Percentiles rank a stretch among this genome's conserved stretches.
Conservation (phyloP, 2,113 vertebrate genomes). For the Pseudorhombus dupliciocellatus region DNA sequence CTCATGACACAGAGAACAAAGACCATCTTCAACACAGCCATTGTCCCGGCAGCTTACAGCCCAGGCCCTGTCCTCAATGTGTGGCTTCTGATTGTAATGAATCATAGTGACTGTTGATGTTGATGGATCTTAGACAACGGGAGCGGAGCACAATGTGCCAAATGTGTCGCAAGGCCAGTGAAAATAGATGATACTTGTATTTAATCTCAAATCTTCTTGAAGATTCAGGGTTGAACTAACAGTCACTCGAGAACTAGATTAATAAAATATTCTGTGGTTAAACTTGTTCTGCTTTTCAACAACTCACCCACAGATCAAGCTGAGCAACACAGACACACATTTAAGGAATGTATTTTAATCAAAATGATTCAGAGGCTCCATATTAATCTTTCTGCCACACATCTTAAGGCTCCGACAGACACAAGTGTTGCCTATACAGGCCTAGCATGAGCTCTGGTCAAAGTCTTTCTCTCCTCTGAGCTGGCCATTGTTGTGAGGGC, state of each 20-base stretch:
- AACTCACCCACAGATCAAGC: not conserved
- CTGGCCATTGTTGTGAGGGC: conserved; percentile 81
- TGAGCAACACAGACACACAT: not conserved
- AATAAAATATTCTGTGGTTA: not conserved
- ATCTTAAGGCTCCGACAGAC: conserved; percentile 23
- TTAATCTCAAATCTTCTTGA: not conserved
- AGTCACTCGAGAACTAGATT: not conserved
- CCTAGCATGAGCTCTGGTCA: conserved; percentile 66
- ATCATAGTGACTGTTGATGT: not conserved
- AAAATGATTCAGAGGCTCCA: conserved; percentile 7
- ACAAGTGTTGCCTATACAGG: conserved; percentile 22
- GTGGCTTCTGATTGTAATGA: not conserved
- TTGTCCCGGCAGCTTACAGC: not conserved
- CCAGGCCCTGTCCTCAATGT: not conserved
- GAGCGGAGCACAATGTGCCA: not conserved
- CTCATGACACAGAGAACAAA: not conserved
- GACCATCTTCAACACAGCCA: not conserved
- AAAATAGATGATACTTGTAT: not conserved
- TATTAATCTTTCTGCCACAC: conserved; percentile 25
- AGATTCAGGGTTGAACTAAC: not conserved
- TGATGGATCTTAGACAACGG: not conserved
- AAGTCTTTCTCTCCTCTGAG: conserved; percentile 79
- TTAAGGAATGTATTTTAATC: not conserved
- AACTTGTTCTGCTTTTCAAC: not conserved
- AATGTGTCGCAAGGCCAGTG: not conserved